Evolutionary conservation across 2,888 invertebrate genomes (phyloP), one percentile per base, ranked within the genome.

Genomic region (Alcis repandata): DNA sequence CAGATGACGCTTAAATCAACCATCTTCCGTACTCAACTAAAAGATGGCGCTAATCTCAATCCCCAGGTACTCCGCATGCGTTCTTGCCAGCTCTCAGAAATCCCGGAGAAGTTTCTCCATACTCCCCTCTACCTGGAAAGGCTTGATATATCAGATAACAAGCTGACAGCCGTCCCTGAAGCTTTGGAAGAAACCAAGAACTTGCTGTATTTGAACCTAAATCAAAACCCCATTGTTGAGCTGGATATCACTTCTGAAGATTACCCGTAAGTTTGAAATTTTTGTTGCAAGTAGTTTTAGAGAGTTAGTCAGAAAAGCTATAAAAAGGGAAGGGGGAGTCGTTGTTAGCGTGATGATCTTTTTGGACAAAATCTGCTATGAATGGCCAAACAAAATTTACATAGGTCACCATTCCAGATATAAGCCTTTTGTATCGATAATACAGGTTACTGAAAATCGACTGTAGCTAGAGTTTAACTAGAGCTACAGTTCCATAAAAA

Each of bases 111-210:
- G 69, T 92, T 96, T 73, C 91, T 97, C 1, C 96, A 96, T 81
- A 95, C 95, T 0, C 95, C 96, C 0, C 93, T 94, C 1, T 92
- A 94, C 70, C 83, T 98, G 59, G 94, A 94, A 69, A 93, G 89
- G 1, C 83, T 98, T 70, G 95, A 97, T 80, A 82, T 97, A 51
- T 95, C 95, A 27, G 95, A 95, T 70, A 97, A 97, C 85, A 79
- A 92, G 27, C 94, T 97, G 15, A 82, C 83, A 0, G 82, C 86
- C 0, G 84, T 96, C 0, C 97, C 97, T 0, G 84, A 88, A 8
- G 95, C 95, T 33, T 78, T 97, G 19, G 91, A 89, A 0, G 94
- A 95, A 63, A 94, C 95, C 0, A 93, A 93, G 60, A 94, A 94
- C 69, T 84, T 97, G 56, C 85, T 95, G 59, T 94, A 86, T 53